phyloP scores from a whole-genome alignment of 2,888 invertebrate species.

The Oscheius sp. region DNA sequence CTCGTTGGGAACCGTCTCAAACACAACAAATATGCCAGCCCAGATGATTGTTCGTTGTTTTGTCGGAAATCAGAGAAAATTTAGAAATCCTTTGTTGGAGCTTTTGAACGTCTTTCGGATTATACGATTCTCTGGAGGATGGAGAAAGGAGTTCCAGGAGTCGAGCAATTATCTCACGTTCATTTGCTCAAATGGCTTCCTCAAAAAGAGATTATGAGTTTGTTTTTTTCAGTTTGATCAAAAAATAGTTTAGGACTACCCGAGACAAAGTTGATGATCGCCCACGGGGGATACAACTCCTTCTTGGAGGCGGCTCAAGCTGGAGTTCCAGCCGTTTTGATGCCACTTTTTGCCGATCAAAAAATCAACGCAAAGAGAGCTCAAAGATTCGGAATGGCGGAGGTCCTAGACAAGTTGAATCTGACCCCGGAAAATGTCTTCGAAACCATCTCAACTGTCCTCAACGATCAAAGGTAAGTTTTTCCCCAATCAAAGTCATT shows the following conservation, averaged over 20 bases:
- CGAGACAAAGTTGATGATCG: slow-evolving; percentile 61
- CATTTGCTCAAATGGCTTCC: slow-evolving; percentile 68
- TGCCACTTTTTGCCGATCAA: slow-evolving; percentile 69
- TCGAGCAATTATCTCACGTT: slow-evolving; percentile 52
- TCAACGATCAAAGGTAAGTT: slow-evolving; percentile 35
- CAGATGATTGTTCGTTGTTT: slow-evolving; percentile 56
- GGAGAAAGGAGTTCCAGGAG: slow-evolving; percentile 59
- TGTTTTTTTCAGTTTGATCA: neutral
- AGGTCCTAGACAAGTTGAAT: slow-evolving; percentile 60
- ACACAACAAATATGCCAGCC: slow-evolving; percentile 68
- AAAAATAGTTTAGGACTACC: slow-evolving; percentile 54
- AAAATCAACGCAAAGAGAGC: slow-evolving; percentile 68
- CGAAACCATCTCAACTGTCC: slow-evolving; percentile 49
- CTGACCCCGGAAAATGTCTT: slow-evolving; percentile 57
- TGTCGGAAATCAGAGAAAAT: neutral
- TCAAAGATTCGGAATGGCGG: slow-evolving; percentile 61
- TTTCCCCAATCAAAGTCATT: neutral
- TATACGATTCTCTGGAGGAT: slow-evolving; percentile 67
- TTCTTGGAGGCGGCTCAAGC: slow-evolving; percentile 65
- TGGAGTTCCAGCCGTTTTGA: slow-evolving; percentile 65
- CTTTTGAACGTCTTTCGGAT: slow-evolving; percentile 58
- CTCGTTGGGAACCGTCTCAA: slow-evolving; percentile 67
- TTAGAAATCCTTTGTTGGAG: slow-evolving; percentile 62
- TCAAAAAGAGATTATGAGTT: slow-evolving; percentile 67
- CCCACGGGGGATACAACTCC: slow-evolving; percentile 70